A percentile compares a stretch with the other conserved stretches of the same genome.
phyloP scores from a whole-genome alignment of 1,140 invertebrate species.

The Eumeta japonica region DNA sequence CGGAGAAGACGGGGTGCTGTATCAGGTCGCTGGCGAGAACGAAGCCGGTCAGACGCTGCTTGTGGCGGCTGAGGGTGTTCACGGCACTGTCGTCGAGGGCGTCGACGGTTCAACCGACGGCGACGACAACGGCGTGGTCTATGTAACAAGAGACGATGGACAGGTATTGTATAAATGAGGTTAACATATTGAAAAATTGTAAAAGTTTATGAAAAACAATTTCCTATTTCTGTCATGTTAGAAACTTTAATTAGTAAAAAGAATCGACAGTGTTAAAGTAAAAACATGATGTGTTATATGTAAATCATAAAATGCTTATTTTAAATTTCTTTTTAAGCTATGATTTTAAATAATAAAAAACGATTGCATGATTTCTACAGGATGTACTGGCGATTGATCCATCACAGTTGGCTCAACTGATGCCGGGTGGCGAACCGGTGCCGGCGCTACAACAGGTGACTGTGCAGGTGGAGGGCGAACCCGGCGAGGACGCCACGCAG shows the following conservation, averaged over 20 bases:
- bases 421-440: conserved; percentile 35
- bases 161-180: conserved; percentile 64
- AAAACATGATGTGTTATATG: too few relatives aligned
- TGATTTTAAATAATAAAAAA: not conserved
- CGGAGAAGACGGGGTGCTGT: conserved; percentile 68
- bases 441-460: conserved; percentile 48
- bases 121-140: conserved; percentile 61
- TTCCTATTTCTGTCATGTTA: too few relatives aligned
- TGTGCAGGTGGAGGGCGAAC: conserved; percentile 59
- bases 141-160: conserved; percentile 57
- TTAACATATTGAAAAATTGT: too few relatives aligned
- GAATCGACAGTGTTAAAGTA: too few relatives aligned
- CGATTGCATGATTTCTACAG: conserved; percentile 7
- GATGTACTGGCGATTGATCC: conserved; percentile 49
- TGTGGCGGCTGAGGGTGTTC: conserved; percentile 65
- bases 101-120: conserved; percentile 64
- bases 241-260: too few relatives aligned
- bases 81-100: conserved; percentile 70
- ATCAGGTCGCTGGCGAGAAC: conserved; percentile 70
- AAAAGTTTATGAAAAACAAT: too few relatives aligned
- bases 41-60: conserved; percentile 72
- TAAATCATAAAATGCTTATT: too few relatives aligned
- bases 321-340: too few relatives aligned
- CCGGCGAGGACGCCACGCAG: conserved; percentile 62
- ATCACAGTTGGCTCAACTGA: conserved; percentile 42